Conservation (phyloP, 1,140 invertebrate genomes). For the Oscheius sp. region DNA sequence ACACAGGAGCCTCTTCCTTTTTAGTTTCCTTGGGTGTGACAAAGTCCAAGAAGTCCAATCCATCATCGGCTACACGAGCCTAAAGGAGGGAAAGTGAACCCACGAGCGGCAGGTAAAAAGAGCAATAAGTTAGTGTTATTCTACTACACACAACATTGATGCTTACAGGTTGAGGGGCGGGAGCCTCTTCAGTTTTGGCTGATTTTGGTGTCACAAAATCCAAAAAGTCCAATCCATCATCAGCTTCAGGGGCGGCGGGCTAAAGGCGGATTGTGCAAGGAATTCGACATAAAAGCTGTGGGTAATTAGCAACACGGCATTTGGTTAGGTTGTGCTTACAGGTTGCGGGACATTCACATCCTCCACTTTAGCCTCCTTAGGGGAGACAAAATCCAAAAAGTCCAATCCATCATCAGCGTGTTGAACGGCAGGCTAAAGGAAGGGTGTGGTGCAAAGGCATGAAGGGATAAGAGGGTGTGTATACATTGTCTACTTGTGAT, state of each 20-base stretch:
- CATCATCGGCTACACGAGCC: conserved; percentile 11
- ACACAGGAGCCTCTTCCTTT: not conserved
- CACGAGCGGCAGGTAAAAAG: conserved; percentile 5
- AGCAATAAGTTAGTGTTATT: no score
- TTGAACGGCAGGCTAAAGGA: not conserved
- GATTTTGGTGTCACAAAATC: conserved; percentile 17
- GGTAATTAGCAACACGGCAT: no score
- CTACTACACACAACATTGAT: no score
- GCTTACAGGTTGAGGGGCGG: not conserved
- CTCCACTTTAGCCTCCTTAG: not conserved
- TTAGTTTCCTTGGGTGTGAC: conserved; percentile 17
- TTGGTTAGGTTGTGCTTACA: no score
- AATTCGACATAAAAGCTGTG: no score
- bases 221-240: conserved; percentile 25
- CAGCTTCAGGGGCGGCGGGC: not conserved
- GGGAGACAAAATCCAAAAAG: conserved; percentile 22
- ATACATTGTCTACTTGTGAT: no score
- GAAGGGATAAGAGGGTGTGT: no score
- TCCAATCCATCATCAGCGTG: conserved; percentile 20
- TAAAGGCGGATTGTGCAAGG: not conserved
- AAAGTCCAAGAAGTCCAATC: conserved; percentile 25
- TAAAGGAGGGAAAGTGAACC: not conserved
- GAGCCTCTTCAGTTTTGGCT: not conserved
- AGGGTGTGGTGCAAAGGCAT: no score
- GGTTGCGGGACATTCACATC: not conserved